These are phyloP conservation scores for Agonopterix alstromeriana DNA, from an alignment of 2,888 invertebrate species.

Conservation along the genomic window DNA sequence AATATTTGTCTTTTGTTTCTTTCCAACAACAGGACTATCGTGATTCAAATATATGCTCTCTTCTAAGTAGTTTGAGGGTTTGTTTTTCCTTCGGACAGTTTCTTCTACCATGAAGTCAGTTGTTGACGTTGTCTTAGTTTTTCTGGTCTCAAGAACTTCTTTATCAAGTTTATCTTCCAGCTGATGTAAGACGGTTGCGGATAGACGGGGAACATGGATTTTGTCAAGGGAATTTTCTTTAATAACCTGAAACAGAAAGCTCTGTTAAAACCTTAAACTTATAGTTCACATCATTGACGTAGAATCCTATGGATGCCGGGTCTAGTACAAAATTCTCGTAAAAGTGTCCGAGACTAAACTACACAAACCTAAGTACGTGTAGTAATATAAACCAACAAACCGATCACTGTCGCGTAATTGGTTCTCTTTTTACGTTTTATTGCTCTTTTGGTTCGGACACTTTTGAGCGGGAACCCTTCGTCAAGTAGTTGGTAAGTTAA, in stretches of 20 bases:
- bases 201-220: constrained; percentile 45
- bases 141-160: constrained; percentile 19
- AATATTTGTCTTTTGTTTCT: constrained; percentile 28
- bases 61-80: constrained; percentile 63
- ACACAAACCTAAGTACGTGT: too few species aligned
- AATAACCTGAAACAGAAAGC: constrained; percentile 31
- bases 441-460: too few species aligned
- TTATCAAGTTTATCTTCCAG: constrained; percentile 43
- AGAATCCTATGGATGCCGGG: too few species aligned
- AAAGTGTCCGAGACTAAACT: too few species aligned
- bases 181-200: constrained; percentile 40
- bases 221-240: constrained; percentile 44
- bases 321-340: too few species aligned
- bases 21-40: constrained; percentile 17
- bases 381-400: too few species aligned
- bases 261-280: background rate
- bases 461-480: too few species aligned
- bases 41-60: constrained; percentile 59
- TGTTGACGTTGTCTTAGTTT: constrained; percentile 40
- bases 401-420: too few species aligned
- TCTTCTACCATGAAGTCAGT: constrained; percentile 52
- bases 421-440: too few species aligned
- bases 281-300: too few species aligned
- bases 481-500: too few species aligned
- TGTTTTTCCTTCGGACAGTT: constrained; percentile 37